Conservation (phyloP, 2,888 invertebrate species). For the Tetranychus piercei region DNA sequence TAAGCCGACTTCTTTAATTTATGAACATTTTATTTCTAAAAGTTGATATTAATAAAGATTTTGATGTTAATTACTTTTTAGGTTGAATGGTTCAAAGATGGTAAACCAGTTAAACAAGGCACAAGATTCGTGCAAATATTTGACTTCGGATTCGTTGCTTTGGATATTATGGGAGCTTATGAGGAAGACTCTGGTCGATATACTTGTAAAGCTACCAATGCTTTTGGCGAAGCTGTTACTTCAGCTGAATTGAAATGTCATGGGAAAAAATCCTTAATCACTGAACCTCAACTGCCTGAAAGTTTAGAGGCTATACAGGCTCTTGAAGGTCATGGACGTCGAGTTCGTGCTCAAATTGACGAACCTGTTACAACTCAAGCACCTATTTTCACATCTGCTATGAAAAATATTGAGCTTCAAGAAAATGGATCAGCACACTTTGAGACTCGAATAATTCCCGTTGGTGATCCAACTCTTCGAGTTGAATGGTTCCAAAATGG, state of each 20-base stretch:
- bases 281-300: constrained; percentile 28
- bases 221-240: constrained; percentile 54
- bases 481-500: constrained; percentile 90
- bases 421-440: constrained; percentile 72
- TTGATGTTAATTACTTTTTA: constrained; percentile 42
- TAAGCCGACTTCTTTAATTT: too few species aligned
- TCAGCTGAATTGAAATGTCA: constrained; percentile 29
- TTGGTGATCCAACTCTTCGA: constrained; percentile 58
- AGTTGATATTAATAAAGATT: too few species aligned
- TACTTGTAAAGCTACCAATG: constrained; percentile 73
- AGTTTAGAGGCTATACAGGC: constrained; percentile 9
- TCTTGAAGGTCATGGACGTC: background rate
- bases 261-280: constrained; percentile 36
- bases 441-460: constrained; percentile 79
- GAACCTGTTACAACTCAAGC: background rate
- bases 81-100: constrained; percentile 92
- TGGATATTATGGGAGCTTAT: constrained; percentile 79
- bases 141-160: constrained; percentile 62
- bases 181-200: constrained; percentile 85
- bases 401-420: constrained; percentile 41
- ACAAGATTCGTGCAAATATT: constrained; percentile 89
- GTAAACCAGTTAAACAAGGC: constrained; percentile 72
- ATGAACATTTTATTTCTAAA: too few species aligned
- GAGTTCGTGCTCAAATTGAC: constrained; percentile 36
- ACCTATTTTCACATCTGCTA: constrained; percentile 30